phyloP scores from a whole-genome alignment of 2,888 invertebrate species.

The Calameuta filiformis region DNA sequence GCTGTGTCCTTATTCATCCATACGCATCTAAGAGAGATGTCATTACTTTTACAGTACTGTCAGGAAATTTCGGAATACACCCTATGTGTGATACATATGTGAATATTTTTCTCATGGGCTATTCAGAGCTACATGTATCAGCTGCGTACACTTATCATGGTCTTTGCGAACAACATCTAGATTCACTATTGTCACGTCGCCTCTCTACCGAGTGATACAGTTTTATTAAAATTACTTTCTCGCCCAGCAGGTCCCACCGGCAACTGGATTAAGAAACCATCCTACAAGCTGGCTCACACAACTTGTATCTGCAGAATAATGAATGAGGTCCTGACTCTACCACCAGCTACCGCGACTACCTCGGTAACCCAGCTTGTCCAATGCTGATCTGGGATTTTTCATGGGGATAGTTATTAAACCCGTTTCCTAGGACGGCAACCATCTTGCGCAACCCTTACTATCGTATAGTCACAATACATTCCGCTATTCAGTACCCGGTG shows the following conservation, averaged over 20 bases:
- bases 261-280: background rate
- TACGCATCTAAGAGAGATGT: too few species aligned
- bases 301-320: background rate
- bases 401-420: background rate
- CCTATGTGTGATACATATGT: too few species aligned
- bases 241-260: background rate
- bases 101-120: too few species aligned
- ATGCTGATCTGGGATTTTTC: background rate
- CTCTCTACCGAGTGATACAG: background rate
- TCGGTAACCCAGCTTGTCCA: background rate
- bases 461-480: background rate
- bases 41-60: too few species aligned
- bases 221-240: background rate
- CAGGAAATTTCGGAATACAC: too few species aligned
- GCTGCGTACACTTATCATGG: too few species aligned
- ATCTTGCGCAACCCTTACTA: background rate
- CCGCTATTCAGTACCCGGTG: background rate
- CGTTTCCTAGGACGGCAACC: background rate
- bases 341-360: background rate
- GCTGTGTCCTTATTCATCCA: too few species aligned
- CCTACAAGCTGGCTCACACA: background rate
- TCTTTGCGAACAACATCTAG: background rate
- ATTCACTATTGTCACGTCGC: background rate
- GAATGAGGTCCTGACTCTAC: background rate
- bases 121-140: too few species aligned